Conservation (phyloP, 92 coral and sea anemone genomes). For the Siderastrea radians region DNA sequence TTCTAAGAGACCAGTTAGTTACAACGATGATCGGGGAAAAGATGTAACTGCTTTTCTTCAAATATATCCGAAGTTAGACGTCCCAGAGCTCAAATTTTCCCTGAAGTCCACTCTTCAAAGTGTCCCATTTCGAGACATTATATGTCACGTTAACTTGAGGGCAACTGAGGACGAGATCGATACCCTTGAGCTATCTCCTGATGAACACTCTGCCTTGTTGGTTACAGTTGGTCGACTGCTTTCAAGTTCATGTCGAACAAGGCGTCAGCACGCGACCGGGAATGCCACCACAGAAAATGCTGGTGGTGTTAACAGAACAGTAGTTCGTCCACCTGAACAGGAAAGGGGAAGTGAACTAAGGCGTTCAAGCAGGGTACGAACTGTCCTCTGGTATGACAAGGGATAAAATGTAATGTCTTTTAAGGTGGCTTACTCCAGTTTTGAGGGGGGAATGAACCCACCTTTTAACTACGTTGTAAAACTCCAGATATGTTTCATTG, state of each 20-base stretch:
- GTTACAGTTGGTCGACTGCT: conserved; percentile 25
- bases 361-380: no score
- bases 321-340: no score
- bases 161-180: conserved; percentile 33
- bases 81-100: conserved; percentile 12
- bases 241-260: conserved; percentile 20
- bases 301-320: no score
- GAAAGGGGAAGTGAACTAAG: no score
- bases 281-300: no score
- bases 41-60: conserved; percentile 30
- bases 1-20: conserved; percentile 31
- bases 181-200: conserved; percentile 33
- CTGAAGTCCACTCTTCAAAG: conserved; percentile 29
- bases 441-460: no score
- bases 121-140: conserved; percentile 24
- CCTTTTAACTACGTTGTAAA: no score
- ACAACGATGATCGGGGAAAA: conserved; percentile 29
- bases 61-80: conserved; percentile 19
- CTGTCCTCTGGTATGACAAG: no score
- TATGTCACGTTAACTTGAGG: conserved; percentile 38
- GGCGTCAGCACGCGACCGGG: background rate
- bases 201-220: conserved; percentile 31
- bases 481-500: no score
- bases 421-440: no score
- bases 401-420: no score